A percentile compares a stretch with the other conserved stretches of the same genome.
Evolutionary conservation across 1,140 invertebrate species (phyloP).

Genomic region (Aphidius ervi): DNA sequence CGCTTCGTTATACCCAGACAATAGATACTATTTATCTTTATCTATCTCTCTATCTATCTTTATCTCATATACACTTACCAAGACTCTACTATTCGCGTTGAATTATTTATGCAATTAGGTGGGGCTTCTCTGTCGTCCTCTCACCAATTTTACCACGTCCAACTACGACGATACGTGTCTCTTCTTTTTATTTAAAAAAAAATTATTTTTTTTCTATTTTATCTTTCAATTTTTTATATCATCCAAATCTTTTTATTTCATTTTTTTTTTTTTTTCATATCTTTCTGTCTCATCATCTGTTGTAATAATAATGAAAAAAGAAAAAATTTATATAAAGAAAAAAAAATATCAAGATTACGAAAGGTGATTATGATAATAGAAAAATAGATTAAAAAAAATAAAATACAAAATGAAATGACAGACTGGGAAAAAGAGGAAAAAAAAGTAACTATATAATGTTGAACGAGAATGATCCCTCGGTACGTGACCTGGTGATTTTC

Average conservation of each 20-base stretch:
- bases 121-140: conserved; percentile 21
- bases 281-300: too few relatives aligned
- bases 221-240: too few relatives aligned
- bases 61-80: too few relatives aligned
- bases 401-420: too few relatives aligned
- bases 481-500: conserved; percentile 36
- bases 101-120: conserved; percentile 48
- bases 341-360: too few relatives aligned
- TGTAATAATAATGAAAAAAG: too few relatives aligned
- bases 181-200: conserved; percentile 1
- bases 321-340: too few relatives aligned
- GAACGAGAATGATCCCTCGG: conserved; percentile 22
- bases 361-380: too few relatives aligned
- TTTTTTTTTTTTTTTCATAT: neutral
- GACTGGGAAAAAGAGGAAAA: conserved; percentile 5
- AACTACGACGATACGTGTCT: conserved; percentile 1
- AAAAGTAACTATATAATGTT: neutral
- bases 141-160: conserved; percentile 2
- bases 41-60: conserved; percentile 22
- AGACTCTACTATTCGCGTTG: conserved; percentile 27
- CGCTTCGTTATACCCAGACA: conserved; percentile 38
- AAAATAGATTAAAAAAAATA: too few relatives aligned
- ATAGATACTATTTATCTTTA: conserved; percentile 28
- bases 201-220: neutral
- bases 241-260: neutral